Evolutionary conservation across 2,888 invertebrate genomes (phyloP), one percentile per base, ranked within the genome.

Genomic region (Diloba caeruleocephala): DNA sequence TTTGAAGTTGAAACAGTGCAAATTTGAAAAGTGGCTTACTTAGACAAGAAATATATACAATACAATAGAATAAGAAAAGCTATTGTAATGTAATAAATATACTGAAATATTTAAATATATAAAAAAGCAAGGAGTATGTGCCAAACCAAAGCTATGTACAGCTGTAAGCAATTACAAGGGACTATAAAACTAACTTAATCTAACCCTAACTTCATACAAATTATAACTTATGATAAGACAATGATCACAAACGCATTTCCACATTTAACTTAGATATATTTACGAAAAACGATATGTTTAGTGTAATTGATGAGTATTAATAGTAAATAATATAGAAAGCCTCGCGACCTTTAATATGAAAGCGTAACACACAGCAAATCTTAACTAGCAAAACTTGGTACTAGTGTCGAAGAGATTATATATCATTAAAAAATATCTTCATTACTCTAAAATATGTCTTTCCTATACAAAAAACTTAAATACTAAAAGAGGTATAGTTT

Each of bases 301-400:
- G 31, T 21, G 21, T 89, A 88, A 89, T 89, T 90, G 85, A 88
- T 88, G 88, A 89, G 86, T 90, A 88, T 85, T 78, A 81, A 60
- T 72, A 62, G 68, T 74, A 76, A 82, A 82, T 66, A 77, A 82
- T 77, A 84, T 72, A 71, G 21, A 21, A 72, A 83, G 81, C 76
- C 76, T 71, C 67, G 66, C 42, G 66, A 72, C 70, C n/a, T 65
- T 67, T 71, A 71, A 70, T 70, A 75, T 73, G 59, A 80, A 89
- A 91, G 89, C 89, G 81, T 83, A 84, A 90, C 89, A 90, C 85
- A 87, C 88, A 89, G 80, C 88, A 70, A 76, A 76, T 76, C 89
- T 87, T 89, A 92, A 88, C 85, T 88, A 90, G 82, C 89, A 90
- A 88, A 91, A 85, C 88, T 88, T 87, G 88, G 85, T 74, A 85